Evolutionary conservation across 2,888 invertebrate genomes (phyloP).

Genomic region (Tipula lateralis): DNA sequence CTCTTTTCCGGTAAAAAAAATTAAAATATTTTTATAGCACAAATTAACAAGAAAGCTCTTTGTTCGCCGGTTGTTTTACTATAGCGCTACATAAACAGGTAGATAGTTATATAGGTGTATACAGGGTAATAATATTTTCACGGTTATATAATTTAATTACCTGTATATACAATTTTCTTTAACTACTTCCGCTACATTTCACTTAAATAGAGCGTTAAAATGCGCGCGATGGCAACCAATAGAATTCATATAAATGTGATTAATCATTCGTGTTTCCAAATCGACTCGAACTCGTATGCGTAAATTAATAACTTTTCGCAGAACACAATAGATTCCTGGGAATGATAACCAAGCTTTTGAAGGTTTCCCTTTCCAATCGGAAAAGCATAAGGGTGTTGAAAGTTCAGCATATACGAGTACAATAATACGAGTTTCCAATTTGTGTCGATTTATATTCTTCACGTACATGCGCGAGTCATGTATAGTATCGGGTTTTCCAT

Average conservation of each 20-base stretch:
- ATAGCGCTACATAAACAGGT: no score
- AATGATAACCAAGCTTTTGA: no score
- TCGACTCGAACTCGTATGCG: not conserved
- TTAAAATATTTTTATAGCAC: no score
- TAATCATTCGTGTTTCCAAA: not conserved
- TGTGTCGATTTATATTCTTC: no score
- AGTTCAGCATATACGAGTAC: no score
- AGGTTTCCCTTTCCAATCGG: no score
- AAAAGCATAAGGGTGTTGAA: no score
- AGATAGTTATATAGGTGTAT: not conserved
- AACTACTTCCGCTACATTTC: not conserved
- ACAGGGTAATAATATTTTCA: not conserved
- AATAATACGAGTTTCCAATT: no score
- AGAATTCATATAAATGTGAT: not conserved
- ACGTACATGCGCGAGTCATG: no score
- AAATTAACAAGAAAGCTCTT: not conserved
- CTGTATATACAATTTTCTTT: not conserved
- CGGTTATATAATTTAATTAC: not conserved
- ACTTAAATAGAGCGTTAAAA: not conserved
- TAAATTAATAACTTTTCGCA: not conserved
- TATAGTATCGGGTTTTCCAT: no score
- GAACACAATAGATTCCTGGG: no score
- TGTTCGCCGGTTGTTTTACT: not conserved
- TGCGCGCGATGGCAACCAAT: not conserved
- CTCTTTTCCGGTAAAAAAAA: not conserved